Evolutionary conservation across 35 echinoderm and acorn worm species (phyloP), one percentile per base, ranked within the genome.

Genomic region (Anneissia japonica): DNA sequence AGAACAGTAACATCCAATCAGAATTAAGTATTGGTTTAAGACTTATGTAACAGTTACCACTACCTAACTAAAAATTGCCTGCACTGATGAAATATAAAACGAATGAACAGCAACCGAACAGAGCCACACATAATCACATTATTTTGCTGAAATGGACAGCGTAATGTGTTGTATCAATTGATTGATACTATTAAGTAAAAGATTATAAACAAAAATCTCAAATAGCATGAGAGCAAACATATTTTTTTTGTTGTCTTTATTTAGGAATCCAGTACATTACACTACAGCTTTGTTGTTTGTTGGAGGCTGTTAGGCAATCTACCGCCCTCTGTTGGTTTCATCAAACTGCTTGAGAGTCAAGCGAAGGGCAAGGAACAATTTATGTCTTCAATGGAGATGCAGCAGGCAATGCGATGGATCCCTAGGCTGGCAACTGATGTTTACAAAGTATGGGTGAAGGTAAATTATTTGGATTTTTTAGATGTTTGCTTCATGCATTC

Each of bases 331-430:
- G 91, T 98, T 46, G 95, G 92, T 0, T 98, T 91, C 77, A 82
- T 98, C 35, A 98, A 98, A 81, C 84, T 98, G 0, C 79, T 98
- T 23, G 95, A 98, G 76, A 92, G 89, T 3, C 96, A 91, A 86
- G 89, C 93, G 30, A 80, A 56, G 0, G 89, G 87, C 35, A 94
- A 86, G 30, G 96, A 99, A 41, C 79, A 92, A 79, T 39, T 40
- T 12, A 32, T 99, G 78, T 89, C 86, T 6, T 81, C 46, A 29
- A 72, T 80, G 45, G 96, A 99, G 84, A 86, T 99, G 31, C 80
- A 94, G 38, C 96, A 99, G 34, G 86, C 96, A 3, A 36, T 99
- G 86, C 78, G 96, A 88, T 99, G 96, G 96, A 92, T 93, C 28
- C 96, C 95, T 11, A 93, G 92, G 19, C 90, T 99, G 74, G 88